Percentiles rank a stretch among this genome's conserved stretches.
These are phyloP conservation scores for Terrapene triunguis DNA, from an alignment of 2,113 vertebrate species.

Conservation along the genomic window DNA sequence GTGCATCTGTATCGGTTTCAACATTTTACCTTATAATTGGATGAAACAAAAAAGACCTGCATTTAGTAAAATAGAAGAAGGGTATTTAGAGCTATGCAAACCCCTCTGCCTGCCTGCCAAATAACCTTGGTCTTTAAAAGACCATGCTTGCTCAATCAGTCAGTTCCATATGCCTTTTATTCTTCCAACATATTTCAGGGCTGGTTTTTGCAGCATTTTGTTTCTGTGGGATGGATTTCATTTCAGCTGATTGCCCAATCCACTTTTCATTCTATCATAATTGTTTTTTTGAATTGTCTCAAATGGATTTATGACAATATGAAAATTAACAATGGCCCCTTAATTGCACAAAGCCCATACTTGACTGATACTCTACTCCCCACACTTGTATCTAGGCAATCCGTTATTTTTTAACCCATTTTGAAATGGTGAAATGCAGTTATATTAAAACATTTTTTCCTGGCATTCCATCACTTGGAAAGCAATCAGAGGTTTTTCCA, in stretches of 20 bases:
- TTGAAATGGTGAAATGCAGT: constrained; percentile 60
- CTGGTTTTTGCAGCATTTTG: constrained; percentile 60
- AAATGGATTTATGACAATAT: constrained; percentile 77
- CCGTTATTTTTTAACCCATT: constrained; percentile 33
- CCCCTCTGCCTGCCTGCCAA: constrained; percentile 44
- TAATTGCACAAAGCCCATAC: constrained; percentile 75
- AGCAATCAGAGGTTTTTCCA: constrained; percentile 57
- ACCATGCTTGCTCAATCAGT: neutral
- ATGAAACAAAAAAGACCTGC: constrained; percentile 28
- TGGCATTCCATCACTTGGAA: constrained; percentile 63
- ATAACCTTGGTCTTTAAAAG: constrained; percentile 63
- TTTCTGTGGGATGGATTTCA: constrained; percentile 77
- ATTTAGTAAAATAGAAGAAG: constrained; percentile 55
- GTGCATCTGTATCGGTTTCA: constrained; percentile 64
- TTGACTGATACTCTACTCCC: constrained; percentile 20
- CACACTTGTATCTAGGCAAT: constrained; percentile 40
- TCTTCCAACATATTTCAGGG: constrained; percentile 57
- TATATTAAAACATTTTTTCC: constrained; percentile 50
- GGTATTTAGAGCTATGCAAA: constrained; percentile 35
- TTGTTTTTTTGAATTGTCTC: constrained; percentile 78
- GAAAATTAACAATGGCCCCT: constrained; percentile 77
- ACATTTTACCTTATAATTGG: constrained; percentile 31
- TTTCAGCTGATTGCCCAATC: constrained; percentile 78
- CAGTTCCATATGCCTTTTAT: constrained; percentile 69
- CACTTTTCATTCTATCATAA: constrained; percentile 77